phyloP scores from a whole-genome alignment of 2,888 invertebrate genomes.

The Pandemis heparana region DNA sequence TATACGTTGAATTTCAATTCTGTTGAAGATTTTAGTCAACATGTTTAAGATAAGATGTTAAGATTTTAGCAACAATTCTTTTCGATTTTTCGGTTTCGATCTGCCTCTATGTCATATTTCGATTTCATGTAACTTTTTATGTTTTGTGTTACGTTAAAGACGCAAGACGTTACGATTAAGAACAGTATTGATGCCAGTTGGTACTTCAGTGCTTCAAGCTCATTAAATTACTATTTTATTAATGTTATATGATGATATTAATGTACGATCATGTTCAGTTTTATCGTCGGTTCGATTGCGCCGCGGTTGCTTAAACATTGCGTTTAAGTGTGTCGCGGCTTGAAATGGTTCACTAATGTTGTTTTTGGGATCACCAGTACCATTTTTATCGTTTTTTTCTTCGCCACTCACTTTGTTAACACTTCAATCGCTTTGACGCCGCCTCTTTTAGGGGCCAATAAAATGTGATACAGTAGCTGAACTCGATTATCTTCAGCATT shows the following conservation, averaged over 20 bases:
- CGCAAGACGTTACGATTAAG: neutral
- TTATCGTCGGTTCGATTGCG: slow-evolving; percentile 18
- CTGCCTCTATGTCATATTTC: neutral
- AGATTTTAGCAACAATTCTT: too few species aligned
- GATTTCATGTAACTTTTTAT: neutral
- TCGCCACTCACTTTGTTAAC: slow-evolving; percentile 16
- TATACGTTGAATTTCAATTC: too few species aligned
- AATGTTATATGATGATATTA: slow-evolving; percentile 4
- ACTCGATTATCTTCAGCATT: neutral
- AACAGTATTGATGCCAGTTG: neutral
- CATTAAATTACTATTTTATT: neutral
- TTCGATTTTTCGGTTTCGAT: too few species aligned
- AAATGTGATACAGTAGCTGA: neutral
- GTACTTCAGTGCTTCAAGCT: neutral
- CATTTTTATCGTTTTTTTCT: slow-evolving; percentile 12
- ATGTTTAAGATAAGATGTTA: neutral
- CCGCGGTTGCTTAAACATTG: slow-evolving; percentile 37
- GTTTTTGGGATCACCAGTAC: slow-evolving; percentile 24
- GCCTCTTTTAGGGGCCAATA: slow-evolving; percentile 13
- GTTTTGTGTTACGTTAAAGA: neutral
- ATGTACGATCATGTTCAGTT: slow-evolving; percentile 12
- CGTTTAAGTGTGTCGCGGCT: slow-evolving; percentile 31
- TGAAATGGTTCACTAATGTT: slow-evolving; percentile 35
- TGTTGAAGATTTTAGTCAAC: neutral
- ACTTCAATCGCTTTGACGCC: slow-evolving; percentile 3